Evolutionary conservation across 1,140 invertebrate genomes (phyloP).

Genomic region (Anagrus nilaparvatae): DNA sequence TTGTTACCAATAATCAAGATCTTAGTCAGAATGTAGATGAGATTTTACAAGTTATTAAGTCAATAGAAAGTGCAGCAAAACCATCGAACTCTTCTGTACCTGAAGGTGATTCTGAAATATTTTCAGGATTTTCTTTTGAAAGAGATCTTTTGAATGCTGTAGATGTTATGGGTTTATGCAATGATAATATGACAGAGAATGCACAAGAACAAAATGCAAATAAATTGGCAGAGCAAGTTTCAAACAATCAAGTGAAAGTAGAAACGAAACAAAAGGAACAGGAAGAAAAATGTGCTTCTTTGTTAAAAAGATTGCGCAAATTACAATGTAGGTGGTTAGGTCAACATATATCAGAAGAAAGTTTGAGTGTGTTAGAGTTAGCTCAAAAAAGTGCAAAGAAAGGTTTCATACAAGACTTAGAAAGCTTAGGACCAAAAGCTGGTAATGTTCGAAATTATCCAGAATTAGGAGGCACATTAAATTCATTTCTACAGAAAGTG

Average conservation of each 20-base stretch:
- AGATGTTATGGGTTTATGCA: conserved; percentile 47
- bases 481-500: conserved; percentile 33
- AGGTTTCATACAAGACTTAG: conserved; percentile 34
- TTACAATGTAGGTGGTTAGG: conserved; percentile 62
- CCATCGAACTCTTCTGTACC: conserved; percentile 26
- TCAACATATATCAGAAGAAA: conserved; percentile 64
- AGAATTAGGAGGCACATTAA: conserved; percentile 27
- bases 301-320: conserved; percentile 62
- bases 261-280: conserved; percentile 51
- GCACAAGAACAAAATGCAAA: conserved; percentile 20
- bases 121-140: conserved; percentile 42
- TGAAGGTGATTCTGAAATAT: conserved; percentile 46
- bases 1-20: conserved; percentile 30
- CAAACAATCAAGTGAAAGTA: conserved; percentile 26
- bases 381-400: conserved; percentile 47
- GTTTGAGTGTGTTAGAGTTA: conserved; percentile 59
- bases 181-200: conserved; percentile 40
- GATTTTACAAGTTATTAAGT: conserved; percentile 55
- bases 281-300: conserved; percentile 56
- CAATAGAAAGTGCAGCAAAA: conserved; percentile 47
- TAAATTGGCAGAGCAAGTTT: conserved; percentile 31
- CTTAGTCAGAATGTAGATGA: conserved; percentile 51
- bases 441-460: conserved; percentile 27
- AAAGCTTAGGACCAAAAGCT: conserved; percentile 29
- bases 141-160: conserved; percentile 46